Conservation (phyloP, 1,140 invertebrate genomes). For the Asbolus verrucosus region DNA sequence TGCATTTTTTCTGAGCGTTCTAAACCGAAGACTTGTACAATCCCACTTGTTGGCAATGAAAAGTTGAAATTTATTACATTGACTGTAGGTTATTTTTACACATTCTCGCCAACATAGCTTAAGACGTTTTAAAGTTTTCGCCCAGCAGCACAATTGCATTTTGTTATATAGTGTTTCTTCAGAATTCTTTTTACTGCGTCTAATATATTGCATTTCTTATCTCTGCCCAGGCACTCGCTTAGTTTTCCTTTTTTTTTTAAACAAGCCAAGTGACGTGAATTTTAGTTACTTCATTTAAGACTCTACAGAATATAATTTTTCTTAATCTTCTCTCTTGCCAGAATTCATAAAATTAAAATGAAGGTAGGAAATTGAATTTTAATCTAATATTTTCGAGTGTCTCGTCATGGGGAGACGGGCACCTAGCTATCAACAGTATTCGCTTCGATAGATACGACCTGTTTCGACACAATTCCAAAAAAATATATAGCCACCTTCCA, state of each 20-base stretch:
- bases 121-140: slow-evolving; percentile 33
- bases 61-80: slow-evolving; percentile 17
- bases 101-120: slow-evolving; percentile 33
- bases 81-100: slow-evolving; percentile 34
- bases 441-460: slow-evolving; percentile 21
- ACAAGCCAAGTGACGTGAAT: slow-evolving; percentile 41
- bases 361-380: slow-evolving; percentile 50
- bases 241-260: slow-evolving; percentile 42
- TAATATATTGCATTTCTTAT: slow-evolving; percentile 50
- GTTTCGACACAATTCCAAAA: neutral
- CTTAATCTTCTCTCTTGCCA: slow-evolving; percentile 48
- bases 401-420: slow-evolving; percentile 21
- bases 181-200: slow-evolving; percentile 46
- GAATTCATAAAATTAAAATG: slow-evolving; percentile 45
- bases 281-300: slow-evolving; percentile 51
- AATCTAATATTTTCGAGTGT: slow-evolving; percentile 48
- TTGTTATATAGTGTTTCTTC: slow-evolving; percentile 44
- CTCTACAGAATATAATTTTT: slow-evolving; percentile 50
- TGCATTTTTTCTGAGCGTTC: slow-evolving; percentile 9
- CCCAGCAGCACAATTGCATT: slow-evolving; percentile 28
- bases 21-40: slow-evolving; percentile 4
- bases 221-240: slow-evolving; percentile 30
- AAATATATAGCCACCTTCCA: slow-evolving; percentile 18
- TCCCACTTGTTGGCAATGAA: slow-evolving; percentile 30
- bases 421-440: slow-evolving; percentile 24